Evolutionary conservation across 1,140 invertebrate species (phyloP), one percentile per base, ranked within the genome.

Genomic region (Epicauta chinensis): DNA sequence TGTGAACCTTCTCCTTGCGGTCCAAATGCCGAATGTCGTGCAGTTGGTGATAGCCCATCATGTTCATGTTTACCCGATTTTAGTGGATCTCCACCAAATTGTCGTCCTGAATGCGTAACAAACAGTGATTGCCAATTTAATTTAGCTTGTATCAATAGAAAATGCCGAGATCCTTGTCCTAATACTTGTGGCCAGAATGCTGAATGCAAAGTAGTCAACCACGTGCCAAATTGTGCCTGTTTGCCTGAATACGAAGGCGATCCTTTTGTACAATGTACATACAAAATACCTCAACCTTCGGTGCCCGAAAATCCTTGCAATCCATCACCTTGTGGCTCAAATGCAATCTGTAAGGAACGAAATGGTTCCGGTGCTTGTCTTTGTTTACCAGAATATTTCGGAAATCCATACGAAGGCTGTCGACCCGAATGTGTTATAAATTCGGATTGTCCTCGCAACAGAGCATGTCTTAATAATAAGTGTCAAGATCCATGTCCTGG

Each of bases 401-500:
- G 88, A 11, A 77, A 79, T 13, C 86, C 88, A 11, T 83, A 79
- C 16, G 73, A 83, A n/a, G 75, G 78, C 29, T 87, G 85, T 59
- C 71, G 81, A 45, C 81, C 84, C 43, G 81, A 87, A 66, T 86
- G 84, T 64, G 76, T 78, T 6, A 69, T 85, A 2, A 83, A 78
- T 60, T 77, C 81, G 0, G 84, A 87, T 62, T 87, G 85, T 61
- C 76, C 78, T 12, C 80, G 77, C 51, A 75, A 81, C 43, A 66
- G 79, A 48, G 81, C 83, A 4, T 88, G 86, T 58, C 72, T 84
- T 9, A 77, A 81, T 53, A 78, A 82, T 57, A 80, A 75, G 58
- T 87, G 85, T 69, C 75, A 78, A 62, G 81, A 88, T 69, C 84
- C 84, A 3, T 87, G 83, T 56, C 75, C 78, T 35, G 82, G 82